A percentile compares a stretch with the other conserved stretches of the same genome.
These are phyloP conservation scores for Mormyrops boulengeri DNA, from an alignment of 2,797 vertebrate genomes.

Conservation along the genomic window DNA sequence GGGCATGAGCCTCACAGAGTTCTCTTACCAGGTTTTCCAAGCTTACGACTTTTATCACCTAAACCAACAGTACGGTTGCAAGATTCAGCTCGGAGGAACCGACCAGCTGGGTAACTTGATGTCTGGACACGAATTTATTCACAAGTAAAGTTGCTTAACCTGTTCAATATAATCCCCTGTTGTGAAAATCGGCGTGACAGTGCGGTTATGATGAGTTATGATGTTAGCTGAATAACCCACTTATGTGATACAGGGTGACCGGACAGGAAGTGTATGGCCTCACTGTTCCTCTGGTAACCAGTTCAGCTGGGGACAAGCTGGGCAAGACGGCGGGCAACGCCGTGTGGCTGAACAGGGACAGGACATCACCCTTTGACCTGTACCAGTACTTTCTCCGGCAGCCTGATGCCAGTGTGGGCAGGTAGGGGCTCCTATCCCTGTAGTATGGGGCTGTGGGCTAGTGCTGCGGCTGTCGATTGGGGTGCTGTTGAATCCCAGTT, in stretches of 20 bases:
- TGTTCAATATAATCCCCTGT: neutral
- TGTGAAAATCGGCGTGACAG: neutral
- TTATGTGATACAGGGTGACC: slow-evolving; percentile 59
- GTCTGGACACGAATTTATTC: slow-evolving; percentile 85
- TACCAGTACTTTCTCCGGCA: slow-evolving; percentile 93
- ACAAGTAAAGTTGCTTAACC: slow-evolving; percentile 61
- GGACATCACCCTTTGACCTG: slow-evolving; percentile 86
- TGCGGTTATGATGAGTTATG: neutral
- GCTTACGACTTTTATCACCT: slow-evolving; percentile 89
- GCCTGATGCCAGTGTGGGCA: slow-evolving; percentile 69
- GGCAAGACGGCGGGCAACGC: slow-evolving; percentile 94
- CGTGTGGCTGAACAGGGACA: slow-evolving; percentile 87
- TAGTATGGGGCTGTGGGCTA: neutral
- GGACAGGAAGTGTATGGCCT: slow-evolving; percentile 88
- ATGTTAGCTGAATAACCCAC: neutral
- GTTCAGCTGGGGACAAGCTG: slow-evolving; percentile 81
- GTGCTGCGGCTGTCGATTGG: neutral
- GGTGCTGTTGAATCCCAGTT: neutral
- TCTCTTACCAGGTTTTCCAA: slow-evolving; percentile 89
- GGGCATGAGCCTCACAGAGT: slow-evolving; percentile 89
- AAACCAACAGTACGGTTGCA: slow-evolving; percentile 72
- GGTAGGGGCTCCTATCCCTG: slow-evolving; percentile 51
- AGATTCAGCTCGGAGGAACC: slow-evolving; percentile 81
- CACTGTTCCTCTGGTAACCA: slow-evolving; percentile 87
- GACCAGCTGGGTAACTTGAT: slow-evolving; percentile 93